phyloP scores from a whole-genome alignment of 2,888 invertebrate species.

The Nipponacmea schrenckii region DNA sequence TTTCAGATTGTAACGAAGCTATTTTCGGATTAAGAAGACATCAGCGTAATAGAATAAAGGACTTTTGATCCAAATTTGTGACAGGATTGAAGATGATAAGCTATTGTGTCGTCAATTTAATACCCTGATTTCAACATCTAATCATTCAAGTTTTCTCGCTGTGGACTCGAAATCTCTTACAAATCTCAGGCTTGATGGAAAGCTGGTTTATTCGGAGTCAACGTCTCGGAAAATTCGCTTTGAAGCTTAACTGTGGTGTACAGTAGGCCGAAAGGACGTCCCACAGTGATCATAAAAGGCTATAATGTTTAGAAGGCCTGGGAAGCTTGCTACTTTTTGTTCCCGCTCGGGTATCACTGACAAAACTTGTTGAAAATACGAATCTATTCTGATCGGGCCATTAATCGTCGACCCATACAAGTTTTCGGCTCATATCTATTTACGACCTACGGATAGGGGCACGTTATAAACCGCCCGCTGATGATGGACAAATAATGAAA shows the following conservation, averaged over 20 bases:
- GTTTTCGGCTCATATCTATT: not conserved
- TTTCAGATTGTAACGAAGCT: constrained; percentile 6
- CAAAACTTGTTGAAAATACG: constrained; percentile 16
- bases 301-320: constrained; percentile 9
- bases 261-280: constrained; percentile 1
- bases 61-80: not conserved
- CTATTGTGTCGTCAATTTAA: constrained; percentile 5
- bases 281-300: constrained; percentile 13
- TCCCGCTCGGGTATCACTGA: constrained; percentile 17
- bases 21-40: constrained; percentile 1
- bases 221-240: constrained; percentile 21
- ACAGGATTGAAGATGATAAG: not conserved
- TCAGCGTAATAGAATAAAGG: constrained; percentile 2
- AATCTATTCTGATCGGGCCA: constrained; percentile 17
- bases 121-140: constrained; percentile 2
- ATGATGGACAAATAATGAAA: not conserved
- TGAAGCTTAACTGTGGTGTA: constrained; percentile 12
- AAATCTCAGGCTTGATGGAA: constrained; percentile 15
- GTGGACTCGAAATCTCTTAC: constrained; percentile 9
- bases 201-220: constrained; percentile 11
- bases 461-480: not conserved
- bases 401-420: constrained; percentile 13
- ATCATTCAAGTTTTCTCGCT: constrained; percentile 6
- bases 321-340: constrained; percentile 15
- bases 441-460: not conserved